Evolutionary conservation across 35 echinoderm and acorn worm genomes (phyloP).

Genomic region (Ophiothrix spiculata): DNA sequence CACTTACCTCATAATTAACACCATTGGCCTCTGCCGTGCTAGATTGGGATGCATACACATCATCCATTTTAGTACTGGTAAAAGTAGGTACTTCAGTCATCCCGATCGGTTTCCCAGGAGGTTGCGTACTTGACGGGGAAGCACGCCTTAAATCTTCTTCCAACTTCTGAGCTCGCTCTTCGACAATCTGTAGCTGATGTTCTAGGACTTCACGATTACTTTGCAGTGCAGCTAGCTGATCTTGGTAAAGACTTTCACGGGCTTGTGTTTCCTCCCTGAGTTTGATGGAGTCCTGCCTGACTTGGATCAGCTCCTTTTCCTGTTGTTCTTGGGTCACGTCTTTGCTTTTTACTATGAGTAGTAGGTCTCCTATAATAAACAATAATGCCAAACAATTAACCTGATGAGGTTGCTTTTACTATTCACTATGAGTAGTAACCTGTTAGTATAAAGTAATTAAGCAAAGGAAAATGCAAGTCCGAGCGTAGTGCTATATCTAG

Average conservation of each 20-base stretch:
- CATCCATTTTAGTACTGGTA: slow-evolving; percentile 12
- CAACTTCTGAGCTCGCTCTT: slow-evolving; percentile 42
- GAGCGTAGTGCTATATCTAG: not conserved
- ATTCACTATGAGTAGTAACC: no score
- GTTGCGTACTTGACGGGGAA: not conserved
- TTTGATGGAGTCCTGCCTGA: slow-evolving; percentile 22
- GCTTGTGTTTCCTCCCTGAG: slow-evolving; percentile 25
- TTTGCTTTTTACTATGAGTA: slow-evolving; percentile 53
- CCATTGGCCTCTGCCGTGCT: not conserved
- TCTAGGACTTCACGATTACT: slow-evolving; percentile 21
- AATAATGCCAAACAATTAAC: not conserved
- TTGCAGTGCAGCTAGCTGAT: slow-evolving; percentile 4
- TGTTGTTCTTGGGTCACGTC: slow-evolving; percentile 63
- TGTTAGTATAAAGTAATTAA: not conserved
- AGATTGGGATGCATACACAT: slow-evolving; percentile 16
- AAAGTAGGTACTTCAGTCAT: not conserved
- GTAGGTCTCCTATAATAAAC: slow-evolving; percentile 30
- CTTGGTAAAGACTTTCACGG: slow-evolving; percentile 35
- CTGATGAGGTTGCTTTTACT: no score
- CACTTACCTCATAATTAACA: slow-evolving; percentile 32
- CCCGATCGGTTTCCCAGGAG: not conserved
- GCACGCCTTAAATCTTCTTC: slow-evolving; percentile 25
- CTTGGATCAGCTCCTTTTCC: slow-evolving; percentile 46
- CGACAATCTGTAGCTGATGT: slow-evolving; percentile 43
- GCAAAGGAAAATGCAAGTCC: not conserved